Base-by-base conservation (phyloP, 2,113 vertebrate species). In the Amblyornis subalaris region DNA sequence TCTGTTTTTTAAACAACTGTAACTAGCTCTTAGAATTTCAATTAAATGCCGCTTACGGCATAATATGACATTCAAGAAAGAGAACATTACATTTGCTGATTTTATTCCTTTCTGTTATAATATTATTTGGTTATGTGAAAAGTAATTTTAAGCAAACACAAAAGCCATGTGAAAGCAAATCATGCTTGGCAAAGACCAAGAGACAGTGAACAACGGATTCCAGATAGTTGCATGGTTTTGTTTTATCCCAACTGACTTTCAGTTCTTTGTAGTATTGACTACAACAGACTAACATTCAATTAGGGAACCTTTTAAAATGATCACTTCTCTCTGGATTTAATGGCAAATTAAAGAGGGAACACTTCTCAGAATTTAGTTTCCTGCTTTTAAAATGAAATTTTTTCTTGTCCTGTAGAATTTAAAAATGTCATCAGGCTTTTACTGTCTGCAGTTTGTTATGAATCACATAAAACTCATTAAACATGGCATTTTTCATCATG, bases 381-480 rank as follows among this genome's bases (percentile, higher is more conserved):
- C 28, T 85, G 29, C 20, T 95, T 96, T 94, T 74, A 71, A 74
- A 93, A 90, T 50, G 44, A 36, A 40, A 1, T 8, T 57, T 91
- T 76, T 94, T 83, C 60, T 77, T 80, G 48, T 76, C 75, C 50
- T 14, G 4, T 73, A 85, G 74, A 94, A 79, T 70, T 91, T 38
- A 1, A 89, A 93, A 95, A 88, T 85, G 40, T 76, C 71, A 91
- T 36, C 35, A 73, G 28, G n/a, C 14, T 91, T 92, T 89, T 83
- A 76, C 29, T 76, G 61, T 72, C 79, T 86, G 44, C 26, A 78
- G 36, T 93, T 74, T 77, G 26, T 80, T 88, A 71, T 35, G 29
- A 94, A 84, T 81, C 85, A 80, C 72, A 64, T 66, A 85, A 85
- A 95, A 69, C 40, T 90, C 88, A 76, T 94, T 91, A 89, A 89